phyloP scores from a whole-genome alignment of 2,797 vertebrate genomes.

The Lateolabrax maculatus region DNA sequence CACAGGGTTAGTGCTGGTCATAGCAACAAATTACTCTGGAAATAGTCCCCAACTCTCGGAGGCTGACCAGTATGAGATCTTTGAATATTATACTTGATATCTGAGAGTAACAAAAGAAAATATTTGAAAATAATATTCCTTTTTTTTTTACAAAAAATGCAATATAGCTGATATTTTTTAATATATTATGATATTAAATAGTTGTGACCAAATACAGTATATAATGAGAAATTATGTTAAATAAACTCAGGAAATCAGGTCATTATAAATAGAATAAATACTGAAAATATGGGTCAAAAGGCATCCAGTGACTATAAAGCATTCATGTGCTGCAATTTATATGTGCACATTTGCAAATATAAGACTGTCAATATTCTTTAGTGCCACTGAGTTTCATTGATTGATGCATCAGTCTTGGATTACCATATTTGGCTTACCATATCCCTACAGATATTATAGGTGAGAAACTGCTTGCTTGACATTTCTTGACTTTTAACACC shows the following conservation, averaged over 20 bases:
- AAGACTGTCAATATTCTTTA: slow-evolving; percentile 1
- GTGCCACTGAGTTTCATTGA: background rate
- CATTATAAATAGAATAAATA: background rate
- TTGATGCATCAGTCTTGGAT: background rate
- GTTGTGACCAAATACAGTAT: background rate
- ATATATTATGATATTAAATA: background rate
- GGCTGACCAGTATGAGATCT: background rate
- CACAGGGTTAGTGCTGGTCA: background rate
- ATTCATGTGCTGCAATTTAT: background rate
- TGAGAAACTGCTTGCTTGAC: background rate
- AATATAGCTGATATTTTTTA: too few relatives aligned
- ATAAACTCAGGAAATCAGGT: background rate
- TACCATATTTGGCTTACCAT: background rate
- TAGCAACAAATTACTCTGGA: background rate
- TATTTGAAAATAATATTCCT: background rate
- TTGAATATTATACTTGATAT: background rate
- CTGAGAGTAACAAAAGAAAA: background rate
- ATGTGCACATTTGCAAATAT: background rate
- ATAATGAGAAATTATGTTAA: background rate
- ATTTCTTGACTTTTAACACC: background rate
- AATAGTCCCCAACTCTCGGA: background rate
- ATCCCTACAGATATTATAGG: background rate
- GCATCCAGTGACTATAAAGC: background rate
- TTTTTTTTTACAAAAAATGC: background rate
- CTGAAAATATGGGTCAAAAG: background rate